phyloP scores from a whole-genome alignment of 1,140 invertebrate species.

The Dendroctonus valens region DNA sequence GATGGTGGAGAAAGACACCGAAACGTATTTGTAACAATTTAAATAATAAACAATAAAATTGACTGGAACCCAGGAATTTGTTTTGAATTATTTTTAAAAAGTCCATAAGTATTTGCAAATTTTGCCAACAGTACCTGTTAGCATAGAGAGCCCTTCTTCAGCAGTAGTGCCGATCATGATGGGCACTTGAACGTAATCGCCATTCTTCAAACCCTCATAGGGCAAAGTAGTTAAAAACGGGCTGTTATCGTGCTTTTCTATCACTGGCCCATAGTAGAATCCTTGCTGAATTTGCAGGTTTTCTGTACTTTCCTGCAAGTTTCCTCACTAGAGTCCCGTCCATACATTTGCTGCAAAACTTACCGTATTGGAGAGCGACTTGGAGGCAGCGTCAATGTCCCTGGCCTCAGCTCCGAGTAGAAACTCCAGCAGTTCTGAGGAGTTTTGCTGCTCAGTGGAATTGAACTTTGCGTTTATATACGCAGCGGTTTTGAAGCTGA shows the following conservation, averaged over 20 bases:
- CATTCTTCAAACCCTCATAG: constrained; percentile 22
- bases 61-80: too few species aligned
- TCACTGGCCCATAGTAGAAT: constrained; percentile 26
- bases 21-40: too few species aligned
- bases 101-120: not conserved
- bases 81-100: too few species aligned
- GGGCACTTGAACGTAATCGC: constrained; percentile 25
- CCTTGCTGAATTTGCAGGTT: constrained; percentile 28
- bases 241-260: constrained; percentile 14
- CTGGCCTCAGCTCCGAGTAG: constrained; percentile 5
- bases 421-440: constrained; percentile 1
- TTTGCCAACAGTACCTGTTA: not conserved
- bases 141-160: constrained; percentile 19
- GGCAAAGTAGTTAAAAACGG: constrained; percentile 23
- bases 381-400: constrained; percentile 11
- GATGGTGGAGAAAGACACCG: too few species aligned
- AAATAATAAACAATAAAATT: too few species aligned
- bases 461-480: constrained; percentile 4
- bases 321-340: constrained; percentile 4
- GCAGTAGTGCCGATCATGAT: constrained; percentile 27
- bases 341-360: not conserved
- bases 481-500: constrained; percentile 18
- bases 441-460: not conserved
- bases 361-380: not conserved
- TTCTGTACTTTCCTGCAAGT: constrained; percentile 2